A percentile compares a stretch with the other conserved stretches of the same genome.
phyloP scores from a whole-genome alignment of 1,140 invertebrate species.

The Phortica variegata region DNA sequence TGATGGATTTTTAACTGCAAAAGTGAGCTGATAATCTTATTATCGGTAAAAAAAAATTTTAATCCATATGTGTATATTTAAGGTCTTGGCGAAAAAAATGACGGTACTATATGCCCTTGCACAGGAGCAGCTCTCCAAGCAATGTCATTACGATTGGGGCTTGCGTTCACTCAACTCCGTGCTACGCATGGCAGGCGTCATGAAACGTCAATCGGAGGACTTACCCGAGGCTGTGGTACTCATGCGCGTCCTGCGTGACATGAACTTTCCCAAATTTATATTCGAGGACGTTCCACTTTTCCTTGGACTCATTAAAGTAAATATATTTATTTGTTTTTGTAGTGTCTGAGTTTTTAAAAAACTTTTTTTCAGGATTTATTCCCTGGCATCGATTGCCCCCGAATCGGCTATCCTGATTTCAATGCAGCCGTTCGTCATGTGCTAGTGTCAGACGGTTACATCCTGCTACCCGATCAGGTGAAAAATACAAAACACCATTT shows the following conservation, averaged over 20 bases:
- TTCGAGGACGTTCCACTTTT: conserved; percentile 89
- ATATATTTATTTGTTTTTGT: neutral
- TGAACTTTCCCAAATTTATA: conserved; percentile 91
- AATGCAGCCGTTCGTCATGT: conserved; percentile 73
- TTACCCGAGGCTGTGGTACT: conserved; percentile 81
- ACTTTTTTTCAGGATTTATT: conserved; percentile 69
- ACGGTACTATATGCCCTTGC: conserved; percentile 84
- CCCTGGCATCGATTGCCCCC: conserved; percentile 82
- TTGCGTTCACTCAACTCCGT: conserved; percentile 84
- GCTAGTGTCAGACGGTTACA: conserved; percentile 68
- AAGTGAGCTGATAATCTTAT: conserved; percentile 58
- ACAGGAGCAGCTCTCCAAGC: conserved; percentile 84
- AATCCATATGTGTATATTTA: conserved; percentile 2
- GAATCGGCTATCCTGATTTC: conserved; percentile 81
- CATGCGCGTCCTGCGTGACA: conserved; percentile 85
- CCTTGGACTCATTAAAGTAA: conserved; percentile 72
- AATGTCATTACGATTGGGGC: conserved; percentile 94
- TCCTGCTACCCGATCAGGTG: conserved; percentile 76
- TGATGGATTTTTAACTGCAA: conserved; percentile 84
- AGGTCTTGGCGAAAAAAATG: conserved; percentile 89
- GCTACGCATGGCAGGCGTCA: conserved; percentile 82
- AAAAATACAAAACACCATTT: too few relatives aligned
- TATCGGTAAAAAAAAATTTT: too few relatives aligned
- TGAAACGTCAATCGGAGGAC: conserved; percentile 74
- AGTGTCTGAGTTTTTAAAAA: neutral